Percentiles rank a stretch among this genome's conserved stretches.
Evolutionary conservation across 2,797 vertebrate genomes (phyloP).

Genomic region (Syngnathus acus): DNA sequence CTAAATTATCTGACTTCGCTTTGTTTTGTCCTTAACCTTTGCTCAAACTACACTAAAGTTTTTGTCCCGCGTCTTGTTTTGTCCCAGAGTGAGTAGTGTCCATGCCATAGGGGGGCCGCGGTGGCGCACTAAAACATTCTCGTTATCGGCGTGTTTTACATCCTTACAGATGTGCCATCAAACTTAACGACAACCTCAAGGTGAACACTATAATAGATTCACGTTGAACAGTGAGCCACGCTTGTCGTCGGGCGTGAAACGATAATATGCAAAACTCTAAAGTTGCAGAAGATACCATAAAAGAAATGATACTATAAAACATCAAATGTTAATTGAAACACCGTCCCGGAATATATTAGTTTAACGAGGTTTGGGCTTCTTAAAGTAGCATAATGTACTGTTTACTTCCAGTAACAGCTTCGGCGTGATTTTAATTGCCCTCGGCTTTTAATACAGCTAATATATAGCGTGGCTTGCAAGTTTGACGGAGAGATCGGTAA

Average conservation of each 20-base stretch:
- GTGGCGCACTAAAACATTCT: slow-evolving; percentile 1
- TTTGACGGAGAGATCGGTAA: background rate
- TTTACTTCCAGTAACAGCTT: slow-evolving; percentile 1
- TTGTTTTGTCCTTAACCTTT: background rate
- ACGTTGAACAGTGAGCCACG: slow-evolving; percentile 2
- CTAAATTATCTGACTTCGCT: background rate
- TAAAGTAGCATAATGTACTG: slow-evolving; percentile 2
- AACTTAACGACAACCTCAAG: slow-evolving; percentile 24
- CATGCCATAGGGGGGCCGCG: background rate
- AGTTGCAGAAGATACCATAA: background rate
- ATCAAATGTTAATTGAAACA: background rate
- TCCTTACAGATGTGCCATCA: slow-evolving; percentile 25
- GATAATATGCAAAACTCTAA: slow-evolving; percentile 1
- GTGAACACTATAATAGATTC: slow-evolving; percentile 16
- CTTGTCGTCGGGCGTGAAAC: background rate
- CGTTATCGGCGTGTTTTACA: slow-evolving; percentile 11
- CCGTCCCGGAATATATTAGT: background rate
- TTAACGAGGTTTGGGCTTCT: slow-evolving; percentile 2
- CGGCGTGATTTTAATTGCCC: background rate
- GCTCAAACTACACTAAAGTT: background rate
- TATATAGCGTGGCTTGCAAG: background rate
- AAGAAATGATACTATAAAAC: background rate
- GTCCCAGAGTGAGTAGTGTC: background rate
- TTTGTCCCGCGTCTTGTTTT: background rate
- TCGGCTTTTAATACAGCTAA: background rate